Evolutionary conservation across 2,797 vertebrate species (phyloP).

Genomic region (Acipenser transmontanus): DNA sequence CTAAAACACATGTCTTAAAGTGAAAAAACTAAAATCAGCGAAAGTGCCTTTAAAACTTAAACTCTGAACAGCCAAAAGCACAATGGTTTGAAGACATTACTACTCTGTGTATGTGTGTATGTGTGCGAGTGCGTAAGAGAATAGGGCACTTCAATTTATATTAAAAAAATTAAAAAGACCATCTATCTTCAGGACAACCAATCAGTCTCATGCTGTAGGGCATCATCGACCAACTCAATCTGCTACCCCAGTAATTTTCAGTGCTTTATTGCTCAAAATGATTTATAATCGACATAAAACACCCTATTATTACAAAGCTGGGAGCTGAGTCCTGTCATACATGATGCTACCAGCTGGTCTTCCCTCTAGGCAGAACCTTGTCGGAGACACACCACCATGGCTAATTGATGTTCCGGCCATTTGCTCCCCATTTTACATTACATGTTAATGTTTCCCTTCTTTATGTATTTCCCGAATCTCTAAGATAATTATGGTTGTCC

Average conservation of each 20-base stretch:
- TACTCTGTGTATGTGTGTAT: too few species aligned
- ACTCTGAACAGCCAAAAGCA: too few species aligned
- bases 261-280: constrained; percentile 51
- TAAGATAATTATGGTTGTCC: too few species aligned
- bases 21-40: too few species aligned
- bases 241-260: not conserved
- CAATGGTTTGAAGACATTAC: too few species aligned
- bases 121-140: too few species aligned
- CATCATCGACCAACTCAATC: constrained; percentile 17
- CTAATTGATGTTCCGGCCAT: constrained; percentile 44
- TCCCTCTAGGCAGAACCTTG: constrained; percentile 36
- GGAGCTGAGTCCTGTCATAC: constrained; percentile 41
- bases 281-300: constrained; percentile 58
- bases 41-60: too few species aligned
- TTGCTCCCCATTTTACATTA: not conserved
- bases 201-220: constrained; percentile 28
- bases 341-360: constrained; percentile 32
- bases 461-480: not conserved
- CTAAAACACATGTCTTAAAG: too few species aligned
- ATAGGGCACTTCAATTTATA: too few species aligned
- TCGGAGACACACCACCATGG: constrained; percentile 23
- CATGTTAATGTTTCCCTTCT: constrained; percentile 7
- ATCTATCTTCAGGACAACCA: constrained; percentile 26
- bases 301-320: constrained; percentile 48
- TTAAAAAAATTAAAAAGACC: constrained; percentile 6